A percentile compares a stretch with the other conserved stretches of the same genome.
phyloP scores from a whole-genome alignment of 2,113 vertebrate genomes.

The Parotia lawesii region DNA sequence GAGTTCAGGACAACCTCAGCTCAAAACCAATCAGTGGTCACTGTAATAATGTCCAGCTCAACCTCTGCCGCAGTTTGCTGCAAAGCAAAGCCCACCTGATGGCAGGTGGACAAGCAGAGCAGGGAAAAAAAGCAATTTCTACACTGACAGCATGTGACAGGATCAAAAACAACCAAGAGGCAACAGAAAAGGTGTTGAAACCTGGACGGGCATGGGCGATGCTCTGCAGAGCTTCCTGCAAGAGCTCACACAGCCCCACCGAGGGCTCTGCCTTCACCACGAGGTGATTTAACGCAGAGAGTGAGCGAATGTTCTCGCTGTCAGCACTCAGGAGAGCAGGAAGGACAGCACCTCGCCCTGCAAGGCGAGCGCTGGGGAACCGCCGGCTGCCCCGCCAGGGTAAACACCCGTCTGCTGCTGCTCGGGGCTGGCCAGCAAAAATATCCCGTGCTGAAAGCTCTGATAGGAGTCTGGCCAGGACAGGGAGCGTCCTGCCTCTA shows the following conservation, averaged over 20 bases:
- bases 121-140: not conserved
- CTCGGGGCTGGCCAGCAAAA: not conserved
- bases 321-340: not conserved
- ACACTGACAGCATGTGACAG: not conserved
- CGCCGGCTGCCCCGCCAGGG: not conserved
- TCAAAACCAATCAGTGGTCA: not conserved
- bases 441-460: conserved; percentile 32
- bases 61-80: not conserved
- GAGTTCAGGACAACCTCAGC: not conserved
- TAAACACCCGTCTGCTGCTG: not conserved
- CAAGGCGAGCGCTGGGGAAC: not conserved
- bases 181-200: not conserved
- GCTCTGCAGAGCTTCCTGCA: not conserved
- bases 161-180: not conserved
- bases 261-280: not conserved
- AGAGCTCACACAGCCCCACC: rapidly evolving
- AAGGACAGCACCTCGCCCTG: not conserved
- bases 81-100: not conserved
- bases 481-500: not conserved
- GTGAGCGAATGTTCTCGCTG: not conserved
- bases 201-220: rapidly evolving
- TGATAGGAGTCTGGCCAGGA: not conserved
- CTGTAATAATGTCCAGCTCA: rapidly evolving
- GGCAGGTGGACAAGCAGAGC: not conserved
- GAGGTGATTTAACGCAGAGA: not conserved